Percentiles rank a stretch among this genome's conserved stretches.
These are phyloP conservation scores for Eledone cirrhosa DNA, from an alignment of 2,888 invertebrate genomes.

Conservation along the genomic window DNA sequence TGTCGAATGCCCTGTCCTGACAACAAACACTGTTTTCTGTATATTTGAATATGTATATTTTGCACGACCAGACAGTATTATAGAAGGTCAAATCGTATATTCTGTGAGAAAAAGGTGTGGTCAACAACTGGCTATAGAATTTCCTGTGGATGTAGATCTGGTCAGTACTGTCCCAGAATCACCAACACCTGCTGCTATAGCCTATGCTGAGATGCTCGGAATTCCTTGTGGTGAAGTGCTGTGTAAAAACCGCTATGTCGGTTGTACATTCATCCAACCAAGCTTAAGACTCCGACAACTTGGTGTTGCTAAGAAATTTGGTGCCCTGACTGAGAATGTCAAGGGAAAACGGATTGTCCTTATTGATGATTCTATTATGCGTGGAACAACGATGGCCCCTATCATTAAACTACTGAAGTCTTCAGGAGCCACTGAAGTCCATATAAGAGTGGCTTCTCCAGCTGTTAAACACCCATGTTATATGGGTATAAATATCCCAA, in stretches of 20 bases:
- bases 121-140: conserved; percentile 87
- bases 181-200: conserved; percentile 92
- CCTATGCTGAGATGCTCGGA: conserved; percentile 82
- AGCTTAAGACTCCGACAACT: conserved; percentile 87
- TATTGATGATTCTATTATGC: conserved; percentile 96
- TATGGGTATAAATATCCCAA: conserved; percentile 99
- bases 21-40: conserved; percentile 84
- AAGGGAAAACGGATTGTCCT: conserved; percentile 87
- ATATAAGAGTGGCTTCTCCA: conserved; percentile 95
- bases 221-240: conserved; percentile 81
- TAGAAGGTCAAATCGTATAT: conserved; percentile 88
- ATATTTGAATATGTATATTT: conserved; percentile 99
- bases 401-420: conserved; percentile 91
- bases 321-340: conserved; percentile 90
- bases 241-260: conserved; percentile 94
- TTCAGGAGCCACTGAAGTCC: conserved; percentile 95
- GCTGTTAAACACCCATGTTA: conserved; percentile 84
- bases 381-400: conserved; percentile 96
- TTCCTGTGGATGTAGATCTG: conserved; percentile 90
- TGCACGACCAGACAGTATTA: conserved; percentile 92
- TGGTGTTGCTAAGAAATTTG: conserved; percentile 96
- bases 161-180: conserved; percentile 98
- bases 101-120: conserved; percentile 94
- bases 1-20: conserved; percentile 85
- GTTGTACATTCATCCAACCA: conserved; percentile 97